phyloP scores from a whole-genome alignment of 2,113 vertebrate species.

The Aleadryas rufinucha region DNA sequence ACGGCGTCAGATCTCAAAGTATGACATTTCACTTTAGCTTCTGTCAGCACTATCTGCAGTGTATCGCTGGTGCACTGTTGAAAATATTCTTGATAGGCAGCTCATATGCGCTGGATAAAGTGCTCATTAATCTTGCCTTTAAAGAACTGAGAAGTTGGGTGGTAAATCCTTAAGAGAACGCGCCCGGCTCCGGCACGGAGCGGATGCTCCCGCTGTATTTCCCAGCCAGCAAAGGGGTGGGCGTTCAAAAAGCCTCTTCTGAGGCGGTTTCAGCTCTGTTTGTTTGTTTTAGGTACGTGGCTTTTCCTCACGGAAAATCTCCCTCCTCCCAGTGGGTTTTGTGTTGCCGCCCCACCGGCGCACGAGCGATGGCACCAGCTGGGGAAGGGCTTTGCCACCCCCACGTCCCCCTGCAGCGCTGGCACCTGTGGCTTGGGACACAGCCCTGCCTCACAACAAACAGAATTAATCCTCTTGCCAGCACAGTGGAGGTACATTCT shows the following conservation, averaged over 20 bases:
- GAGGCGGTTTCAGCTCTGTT: neutral
- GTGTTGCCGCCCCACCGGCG: accelerated
- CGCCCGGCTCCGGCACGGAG: neutral
- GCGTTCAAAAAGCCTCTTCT: neutral
- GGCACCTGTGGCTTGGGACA: neutral
- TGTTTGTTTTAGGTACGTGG: neutral
- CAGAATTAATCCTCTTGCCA: neutral
- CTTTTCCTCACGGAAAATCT: accelerated
- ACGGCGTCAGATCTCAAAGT: constrained; percentile 34
- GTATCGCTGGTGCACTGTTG: neutral
- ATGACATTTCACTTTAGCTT: constrained; percentile 72
- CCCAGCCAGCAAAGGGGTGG: neutral
- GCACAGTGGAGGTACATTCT: accelerated
- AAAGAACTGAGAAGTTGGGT: constrained; percentile 4
- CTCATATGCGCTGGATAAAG: constrained; percentile 32
- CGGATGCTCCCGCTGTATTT: neutral
- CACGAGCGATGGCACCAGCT: accelerated
- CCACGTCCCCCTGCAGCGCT: neutral
- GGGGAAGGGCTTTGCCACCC: neutral
- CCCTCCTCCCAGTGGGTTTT: neutral
- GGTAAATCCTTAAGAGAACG: neutral
- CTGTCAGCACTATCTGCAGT: constrained; percentile 64
- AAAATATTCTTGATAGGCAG: constrained; percentile 63
- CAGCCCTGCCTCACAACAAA: neutral
- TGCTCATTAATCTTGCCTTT: constrained; percentile 59